Evolutionary conservation across 2,888 invertebrate species (phyloP).

Genomic region (Beris chalybata): DNA sequence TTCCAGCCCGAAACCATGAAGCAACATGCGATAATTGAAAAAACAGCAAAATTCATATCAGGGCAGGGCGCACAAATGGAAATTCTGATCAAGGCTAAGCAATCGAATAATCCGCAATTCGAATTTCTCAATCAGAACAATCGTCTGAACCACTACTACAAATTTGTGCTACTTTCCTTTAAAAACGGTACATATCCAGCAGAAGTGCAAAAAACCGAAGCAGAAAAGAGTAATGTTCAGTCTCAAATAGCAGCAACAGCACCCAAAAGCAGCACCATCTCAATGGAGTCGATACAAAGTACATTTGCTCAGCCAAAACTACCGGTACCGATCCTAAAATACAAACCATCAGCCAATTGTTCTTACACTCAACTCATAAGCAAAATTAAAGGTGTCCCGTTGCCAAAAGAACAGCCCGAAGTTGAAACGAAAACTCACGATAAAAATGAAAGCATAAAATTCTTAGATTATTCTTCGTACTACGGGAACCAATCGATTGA

Average conservation of each 20-base stretch:
- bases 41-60: slow-evolving; percentile 86
- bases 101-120: slow-evolving; percentile 90
- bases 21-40: slow-evolving; percentile 91
- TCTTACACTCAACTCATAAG: slow-evolving; percentile 86
- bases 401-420: slow-evolving; percentile 43
- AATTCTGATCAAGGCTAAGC: slow-evolving; percentile 96
- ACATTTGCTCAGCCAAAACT: slow-evolving; percentile 41
- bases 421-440: slow-evolving; percentile 27
- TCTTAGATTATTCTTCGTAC: slow-evolving; percentile 21
- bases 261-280: background rate
- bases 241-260: too few species aligned
- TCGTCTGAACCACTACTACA: slow-evolving; percentile 84
- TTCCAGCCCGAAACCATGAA: slow-evolving; percentile 82
- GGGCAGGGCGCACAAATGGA: slow-evolving; percentile 97
- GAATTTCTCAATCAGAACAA: slow-evolving; percentile 88
- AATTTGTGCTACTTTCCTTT: slow-evolving; percentile 70
- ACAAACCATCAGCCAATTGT: slow-evolving; percentile 83
- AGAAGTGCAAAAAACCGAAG: slow-evolving; percentile 46
- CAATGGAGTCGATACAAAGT: background rate
- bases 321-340: slow-evolving; percentile 66
- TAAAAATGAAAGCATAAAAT: slow-evolving; percentile 5
- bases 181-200: slow-evolving; percentile 66
- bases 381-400: slow-evolving; percentile 74
- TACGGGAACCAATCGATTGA: background rate
- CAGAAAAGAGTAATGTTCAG: slow-evolving; percentile 15